These are phyloP conservation scores for Etia nguti DNA, from an alignment of 2,113 vertebrate genomes.

Conservation along the genomic window DNA sequence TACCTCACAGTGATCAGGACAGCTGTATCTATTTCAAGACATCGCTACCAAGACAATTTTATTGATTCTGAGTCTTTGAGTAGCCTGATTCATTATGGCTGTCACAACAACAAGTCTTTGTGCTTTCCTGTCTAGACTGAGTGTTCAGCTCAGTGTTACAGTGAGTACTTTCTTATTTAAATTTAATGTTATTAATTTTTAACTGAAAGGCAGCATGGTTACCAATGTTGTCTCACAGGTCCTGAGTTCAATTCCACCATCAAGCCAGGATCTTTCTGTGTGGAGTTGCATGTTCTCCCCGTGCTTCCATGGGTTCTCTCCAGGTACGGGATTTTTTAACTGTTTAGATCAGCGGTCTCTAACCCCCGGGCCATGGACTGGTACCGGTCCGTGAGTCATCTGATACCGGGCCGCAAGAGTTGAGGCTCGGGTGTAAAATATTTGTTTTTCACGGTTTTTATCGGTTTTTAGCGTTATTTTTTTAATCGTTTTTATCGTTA, in stretches of 20 bases:
- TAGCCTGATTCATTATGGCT: neutral
- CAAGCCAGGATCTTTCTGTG: neutral
- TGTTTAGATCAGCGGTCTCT: too few relatives aligned
- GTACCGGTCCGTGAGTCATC: too few relatives aligned
- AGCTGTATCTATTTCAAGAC: neutral
- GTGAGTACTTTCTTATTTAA: neutral
- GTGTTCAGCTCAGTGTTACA: neutral
- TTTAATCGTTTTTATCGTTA: too few relatives aligned
- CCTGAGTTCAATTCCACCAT: neutral
- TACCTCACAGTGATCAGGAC: neutral
- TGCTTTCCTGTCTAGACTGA: neutral
- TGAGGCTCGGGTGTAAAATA: too few relatives aligned
- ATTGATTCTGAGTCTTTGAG: constrained; percentile 3
- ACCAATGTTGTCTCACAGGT: neutral
- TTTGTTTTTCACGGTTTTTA: too few relatives aligned
- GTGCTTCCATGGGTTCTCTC: neutral
- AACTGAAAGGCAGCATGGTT: neutral
- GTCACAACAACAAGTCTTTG: neutral
- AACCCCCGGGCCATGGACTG: too few relatives aligned
- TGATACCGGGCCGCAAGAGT: too few relatives aligned
- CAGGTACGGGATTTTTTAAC: rapidly evolving
- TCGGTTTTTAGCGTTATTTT: too few relatives aligned
- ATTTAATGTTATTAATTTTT: neutral
- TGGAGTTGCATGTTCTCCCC: neutral
- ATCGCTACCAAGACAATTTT: neutral